Evolutionary conservation across 2,797 vertebrate species (phyloP), one percentile per base, ranked within the genome.

Genomic region (Strix occidentalis): DNA sequence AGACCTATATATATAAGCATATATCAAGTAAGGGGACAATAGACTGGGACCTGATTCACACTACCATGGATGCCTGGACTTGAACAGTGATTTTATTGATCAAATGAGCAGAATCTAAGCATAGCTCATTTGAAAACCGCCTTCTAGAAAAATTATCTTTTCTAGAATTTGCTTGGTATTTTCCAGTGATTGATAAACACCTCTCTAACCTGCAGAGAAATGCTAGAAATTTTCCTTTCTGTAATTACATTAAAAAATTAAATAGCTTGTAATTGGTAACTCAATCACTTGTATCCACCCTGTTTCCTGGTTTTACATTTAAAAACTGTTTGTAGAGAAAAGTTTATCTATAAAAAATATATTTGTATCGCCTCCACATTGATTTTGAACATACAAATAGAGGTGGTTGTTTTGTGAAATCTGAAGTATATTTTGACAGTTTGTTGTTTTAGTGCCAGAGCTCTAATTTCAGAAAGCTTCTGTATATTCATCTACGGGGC

Each of bases 241-340:
- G 5, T 43, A 72, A 58, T 79, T 63, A 19, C 7, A 61, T 33
- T 13, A 35, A 58, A 85, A 85, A 84, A 56, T 16, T 13, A 29
- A 72, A 58, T 43, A 51, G 3, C 8, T 72, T 66, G 5, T 21
- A 53, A 25, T 4, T 51, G 16, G 5, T 61, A 56, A 82, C 5
- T 65, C 7, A 16, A 4, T 61, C 0, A 0, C 16, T 17, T 3
- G 6, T 54, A 51, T 81, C 5, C 15, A 54, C 6, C 4, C 16
- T 80, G 16, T 19, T 54, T 89, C 6, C 50, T 76, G 29, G 15
- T 64, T 79, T 46, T 13, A 29, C 7, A 50, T 45, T 74, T n/a
- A 53, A 26, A 87, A 71, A 50, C 24, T 72, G 11, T 37, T 72
- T 71, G 10, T 56, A 16, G 25, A 58, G 10, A 6, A 80, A 85